Conservation (phyloP, 1,140 invertebrate genomes). For the Trichomalopsis sarcophagae region DNA sequence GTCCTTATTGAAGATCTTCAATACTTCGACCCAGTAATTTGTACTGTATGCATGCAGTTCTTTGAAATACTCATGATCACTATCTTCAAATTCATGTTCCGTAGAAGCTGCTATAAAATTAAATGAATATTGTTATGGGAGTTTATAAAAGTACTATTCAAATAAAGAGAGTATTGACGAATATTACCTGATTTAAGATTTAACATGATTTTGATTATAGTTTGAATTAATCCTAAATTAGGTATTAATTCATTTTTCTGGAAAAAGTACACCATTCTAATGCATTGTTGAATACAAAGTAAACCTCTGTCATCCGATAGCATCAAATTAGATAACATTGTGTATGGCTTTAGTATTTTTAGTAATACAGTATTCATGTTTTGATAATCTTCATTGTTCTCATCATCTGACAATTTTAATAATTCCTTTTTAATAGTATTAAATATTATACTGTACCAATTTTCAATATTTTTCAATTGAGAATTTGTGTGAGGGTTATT, state of each 20-base stretch:
- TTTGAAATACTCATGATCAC: constrained; percentile 40
- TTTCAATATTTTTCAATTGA: constrained; percentile 56
- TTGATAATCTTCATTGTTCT: constrained; percentile 47
- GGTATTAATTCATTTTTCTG: constrained; percentile 54
- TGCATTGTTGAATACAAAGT: constrained; percentile 56
- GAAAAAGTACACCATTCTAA: constrained; percentile 58
- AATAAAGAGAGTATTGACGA: constrained; percentile 5
- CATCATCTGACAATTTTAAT: constrained; percentile 46
- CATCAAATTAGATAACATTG: constrained; percentile 54
- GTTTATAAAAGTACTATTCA: constrained; percentile 29
- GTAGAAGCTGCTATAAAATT: constrained; percentile 8
- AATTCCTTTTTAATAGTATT: constrained; percentile 52
- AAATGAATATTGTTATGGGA: constrained; percentile 36
- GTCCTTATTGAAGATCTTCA: constrained; percentile 50
- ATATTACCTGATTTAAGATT: constrained; percentile 53
- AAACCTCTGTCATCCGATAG: constrained; percentile 52
- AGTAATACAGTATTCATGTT: constrained; percentile 56
- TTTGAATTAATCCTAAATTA: constrained; percentile 47
- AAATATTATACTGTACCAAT: constrained; percentile 59
- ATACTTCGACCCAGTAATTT: constrained; percentile 60
- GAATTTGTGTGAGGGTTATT: constrained; percentile 51
- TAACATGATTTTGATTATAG: constrained; percentile 55
- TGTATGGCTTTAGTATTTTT: constrained; percentile 59
- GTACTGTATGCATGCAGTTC: constrained; percentile 55
- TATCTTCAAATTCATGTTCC: constrained; percentile 52